These are phyloP conservation scores for Cottoperca gobio DNA, from an alignment of 2,797 vertebrate species.

Conservation along the genomic window DNA sequence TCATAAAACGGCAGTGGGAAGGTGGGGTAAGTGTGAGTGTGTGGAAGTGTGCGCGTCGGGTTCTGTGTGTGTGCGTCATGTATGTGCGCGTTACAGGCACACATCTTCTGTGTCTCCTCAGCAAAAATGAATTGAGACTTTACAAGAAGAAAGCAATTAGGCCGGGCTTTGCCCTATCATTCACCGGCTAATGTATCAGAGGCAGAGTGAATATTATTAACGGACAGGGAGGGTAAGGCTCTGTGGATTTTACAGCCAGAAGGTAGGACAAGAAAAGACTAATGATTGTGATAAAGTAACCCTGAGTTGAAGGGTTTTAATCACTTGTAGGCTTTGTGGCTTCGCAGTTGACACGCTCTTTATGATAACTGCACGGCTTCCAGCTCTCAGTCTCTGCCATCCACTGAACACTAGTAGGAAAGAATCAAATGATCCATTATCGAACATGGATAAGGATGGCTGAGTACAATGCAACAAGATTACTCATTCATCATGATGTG, in stretches of 20 bases:
- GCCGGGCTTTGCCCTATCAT: slow-evolving; percentile 87
- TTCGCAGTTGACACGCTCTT: slow-evolving; percentile 74
- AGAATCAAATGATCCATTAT: slow-evolving; percentile 75
- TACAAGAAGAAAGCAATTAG: slow-evolving; percentile 85
- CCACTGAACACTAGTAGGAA: slow-evolving; percentile 46
- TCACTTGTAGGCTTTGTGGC: slow-evolving; percentile 81
- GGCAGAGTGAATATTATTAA: slow-evolving; percentile 85
- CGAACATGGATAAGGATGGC: slow-evolving; percentile 68
- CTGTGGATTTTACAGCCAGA: slow-evolving; percentile 76
- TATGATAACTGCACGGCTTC: slow-evolving; percentile 73
- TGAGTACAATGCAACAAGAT: slow-evolving; percentile 63
- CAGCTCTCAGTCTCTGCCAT: slow-evolving; percentile 57
- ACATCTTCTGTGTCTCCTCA: slow-evolving; percentile 79
- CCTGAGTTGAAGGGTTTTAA: slow-evolving; percentile 81
- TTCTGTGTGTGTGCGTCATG: slow-evolving; percentile 44
- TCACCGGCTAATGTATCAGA: slow-evolving; percentile 88
- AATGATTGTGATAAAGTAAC: slow-evolving; percentile 81
- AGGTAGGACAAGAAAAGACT: slow-evolving; percentile 78
- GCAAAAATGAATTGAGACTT: slow-evolving; percentile 86
- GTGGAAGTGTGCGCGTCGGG: slow-evolving; percentile 46
- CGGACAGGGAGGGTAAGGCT: slow-evolving; percentile 67
- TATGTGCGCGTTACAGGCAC: slow-evolving; percentile 55
- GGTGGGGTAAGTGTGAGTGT: slow-evolving; percentile 70
- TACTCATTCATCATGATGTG: slow-evolving; percentile 63
- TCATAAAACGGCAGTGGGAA: slow-evolving; percentile 89